Evolutionary conservation across 2,797 vertebrate species (phyloP), one percentile per base, ranked within the genome.

Genomic region (Chelonia mydas): DNA sequence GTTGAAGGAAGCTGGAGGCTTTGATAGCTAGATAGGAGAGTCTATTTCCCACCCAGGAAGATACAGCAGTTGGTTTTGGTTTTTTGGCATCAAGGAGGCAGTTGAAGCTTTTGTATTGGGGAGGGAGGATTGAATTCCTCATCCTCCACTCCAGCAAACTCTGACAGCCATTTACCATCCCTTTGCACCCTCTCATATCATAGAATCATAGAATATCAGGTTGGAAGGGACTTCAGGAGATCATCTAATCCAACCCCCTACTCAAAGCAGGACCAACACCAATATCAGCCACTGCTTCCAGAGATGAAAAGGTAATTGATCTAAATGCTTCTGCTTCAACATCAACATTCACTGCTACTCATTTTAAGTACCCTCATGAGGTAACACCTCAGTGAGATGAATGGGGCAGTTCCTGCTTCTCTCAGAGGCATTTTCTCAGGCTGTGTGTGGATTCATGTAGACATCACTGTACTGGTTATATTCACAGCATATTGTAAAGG

Each of bases 311-410:
- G 16, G 2, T 41, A 94, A 93, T 96, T 95, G 83, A 86, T 59
- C 81, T 91, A 88, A 84, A 87, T 80, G 78, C 88, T 95, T 95
- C 94, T 92, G 88, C 93, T 96, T 92, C 90, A 95, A 93, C 93
- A 88, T 84, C 92, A 87, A 65, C 31, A 96, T 76, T 81, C 88
- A 72, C 87, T 93, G 94, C 55, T 93, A 90, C 90, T 74, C 49
- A 79, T 88, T 95, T 57, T 33, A 97, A 92, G 13, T 78, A 90
- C 61, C 90, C 90, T 92, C 84, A 95, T 23, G n/a, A 96, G 50
- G 41, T 51, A 96, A 95, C 25, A 93, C 57, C 93, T 33, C 68
- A 92, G 87, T 68, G 55, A 96, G 94, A 92, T 83, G 7, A 92
- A 83, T 27, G 68, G 45, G 57, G 81, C 54, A 90, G 45, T 89